Evolutionary conservation across 1,140 invertebrate genomes (phyloP), one percentile per base, ranked within the genome.

Genomic region (Bombus soroeensis): DNA sequence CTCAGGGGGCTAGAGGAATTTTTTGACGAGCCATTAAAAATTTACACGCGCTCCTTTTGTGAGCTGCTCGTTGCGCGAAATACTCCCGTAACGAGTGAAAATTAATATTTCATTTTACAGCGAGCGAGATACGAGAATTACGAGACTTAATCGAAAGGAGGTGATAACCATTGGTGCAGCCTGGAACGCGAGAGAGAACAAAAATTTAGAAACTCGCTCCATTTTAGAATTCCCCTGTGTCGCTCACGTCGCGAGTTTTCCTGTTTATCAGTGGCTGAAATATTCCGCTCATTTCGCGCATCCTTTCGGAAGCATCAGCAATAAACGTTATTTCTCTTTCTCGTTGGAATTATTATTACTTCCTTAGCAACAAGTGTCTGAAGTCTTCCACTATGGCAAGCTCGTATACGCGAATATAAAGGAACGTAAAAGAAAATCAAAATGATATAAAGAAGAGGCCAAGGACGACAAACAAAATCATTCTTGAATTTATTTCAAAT

Each of bases 291-390:
- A 18, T n/a, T 64, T 71, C 77, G 87, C 83, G 34, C 81, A 62
- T 86, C 84, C 75, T 80, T 78, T 74, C 78, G 89, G 79, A 90
- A 88, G 47, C 66, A 39, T 41, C 43, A 59, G 68, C 81, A 73
- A 81, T 89, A 83, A 89, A 70, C 66, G 34, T 66, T 70, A 64
- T 81, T 43, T 57, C 79, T 81, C 70, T 43, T 64, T 57, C 43
- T 68, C 76, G 57, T 34, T 53, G 34, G 79, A 80, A 90, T 86
- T 88, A 43, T 88, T 80, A 85, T 80, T 66, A 80, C 72, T 86
- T 83, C 76, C 86, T 79, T 90, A 85, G 89, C 89, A 90, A 90
- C 89, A 90, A 90, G 89, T 90, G 86, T 83, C 41, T 10, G 22
- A 53, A 81, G 13, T 12, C 28, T 53, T 25, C 25, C 37, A 32